Conservation (phyloP, 2,888 invertebrate species). For the Campoplex capitator region DNA sequence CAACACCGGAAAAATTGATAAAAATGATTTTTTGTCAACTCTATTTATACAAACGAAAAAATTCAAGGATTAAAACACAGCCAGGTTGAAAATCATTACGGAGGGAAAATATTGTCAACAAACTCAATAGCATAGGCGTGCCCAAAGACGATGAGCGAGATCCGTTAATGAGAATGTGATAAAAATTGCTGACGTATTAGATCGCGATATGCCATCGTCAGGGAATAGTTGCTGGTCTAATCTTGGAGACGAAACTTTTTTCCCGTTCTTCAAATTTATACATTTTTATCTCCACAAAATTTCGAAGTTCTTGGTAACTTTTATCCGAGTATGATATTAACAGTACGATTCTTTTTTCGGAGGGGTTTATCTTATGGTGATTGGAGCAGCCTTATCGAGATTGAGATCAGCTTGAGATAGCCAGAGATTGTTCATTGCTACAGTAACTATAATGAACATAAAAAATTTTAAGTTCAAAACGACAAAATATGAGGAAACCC, state of each 20-base stretch:
- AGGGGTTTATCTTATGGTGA: conserved; percentile 23
- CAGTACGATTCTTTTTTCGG: conserved; percentile 16
- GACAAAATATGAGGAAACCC: background rate
- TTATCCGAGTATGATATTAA: conserved; percentile 43
- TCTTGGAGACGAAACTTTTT: conserved; percentile 32
- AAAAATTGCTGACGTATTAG: conserved; percentile 51
- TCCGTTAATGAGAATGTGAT: conserved; percentile 39
- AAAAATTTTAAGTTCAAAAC: background rate
- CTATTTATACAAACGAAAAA: background rate
- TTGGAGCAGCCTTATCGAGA: background rate
- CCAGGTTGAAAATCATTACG: background rate
- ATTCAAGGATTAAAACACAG: background rate
- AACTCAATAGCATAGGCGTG: conserved; percentile 6
- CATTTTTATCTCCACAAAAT: conserved; percentile 53
- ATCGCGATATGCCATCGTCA: conserved; percentile 6
- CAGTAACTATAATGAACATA: background rate
- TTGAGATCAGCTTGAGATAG: background rate
- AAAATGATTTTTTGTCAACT: background rate
- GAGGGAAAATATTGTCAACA: background rate
- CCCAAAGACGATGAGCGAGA: background rate
- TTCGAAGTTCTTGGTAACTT: conserved; percentile 50
- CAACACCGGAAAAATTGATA: background rate
- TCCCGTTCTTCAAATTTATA: background rate
- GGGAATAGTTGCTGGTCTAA: conserved; percentile 37
- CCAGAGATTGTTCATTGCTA: background rate